These are phyloP conservation scores for Yoshiicerus persimilis DNA, from an alignment of 1,140 invertebrate species.

Conservation along the genomic window DNA sequence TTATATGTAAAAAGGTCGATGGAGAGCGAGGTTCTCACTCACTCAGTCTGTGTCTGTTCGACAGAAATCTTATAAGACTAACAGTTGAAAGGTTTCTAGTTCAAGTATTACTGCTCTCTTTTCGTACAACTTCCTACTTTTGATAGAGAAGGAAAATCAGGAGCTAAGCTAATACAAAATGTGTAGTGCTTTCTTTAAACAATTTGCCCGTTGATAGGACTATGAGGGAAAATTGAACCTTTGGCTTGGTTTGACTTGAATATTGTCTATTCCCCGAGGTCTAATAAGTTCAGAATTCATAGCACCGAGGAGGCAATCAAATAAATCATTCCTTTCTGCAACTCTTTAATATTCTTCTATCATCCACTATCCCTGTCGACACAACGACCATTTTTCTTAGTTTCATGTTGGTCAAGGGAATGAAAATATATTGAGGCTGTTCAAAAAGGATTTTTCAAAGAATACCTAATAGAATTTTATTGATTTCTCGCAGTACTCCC, in stretches of 20 bases:
- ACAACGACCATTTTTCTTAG: neutral
- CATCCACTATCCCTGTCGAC: neutral
- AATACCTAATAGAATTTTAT: neutral
- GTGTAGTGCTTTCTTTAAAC: neutral
- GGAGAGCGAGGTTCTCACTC: neutral
- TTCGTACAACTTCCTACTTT: neutral
- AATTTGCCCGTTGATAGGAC: neutral
- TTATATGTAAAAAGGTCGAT: constrained; percentile 12
- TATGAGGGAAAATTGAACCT: neutral
- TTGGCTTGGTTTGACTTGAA: neutral
- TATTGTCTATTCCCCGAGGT: neutral
- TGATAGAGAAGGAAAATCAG: neutral
- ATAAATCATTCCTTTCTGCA: neutral
- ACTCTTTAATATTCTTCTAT: neutral
- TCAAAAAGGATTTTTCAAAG: neutral
- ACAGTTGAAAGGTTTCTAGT: neutral
- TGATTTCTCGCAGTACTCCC: neutral
- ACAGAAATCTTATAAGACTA: constrained; percentile 4
- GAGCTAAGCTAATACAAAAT: neutral
- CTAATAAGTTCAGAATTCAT: neutral
- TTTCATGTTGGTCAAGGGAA: neutral
- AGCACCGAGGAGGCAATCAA: neutral
- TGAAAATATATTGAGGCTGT: neutral
- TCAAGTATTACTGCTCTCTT: neutral
- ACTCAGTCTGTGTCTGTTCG: neutral